Conservation (phyloP, 2,888 invertebrate species). For the Dicranocentrus wangi region DNA sequence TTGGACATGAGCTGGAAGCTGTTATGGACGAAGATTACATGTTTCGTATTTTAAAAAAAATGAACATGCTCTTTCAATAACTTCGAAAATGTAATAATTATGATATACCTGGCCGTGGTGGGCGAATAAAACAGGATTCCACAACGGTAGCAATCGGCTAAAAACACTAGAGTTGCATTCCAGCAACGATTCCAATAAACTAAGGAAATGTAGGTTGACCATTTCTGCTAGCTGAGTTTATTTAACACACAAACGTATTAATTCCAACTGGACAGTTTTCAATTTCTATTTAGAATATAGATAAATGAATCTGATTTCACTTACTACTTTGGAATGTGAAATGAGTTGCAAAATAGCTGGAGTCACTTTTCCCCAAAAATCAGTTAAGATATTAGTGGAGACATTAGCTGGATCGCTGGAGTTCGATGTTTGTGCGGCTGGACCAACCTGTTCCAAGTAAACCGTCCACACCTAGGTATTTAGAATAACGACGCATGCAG, state of each 20-base stretch:
- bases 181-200: conserved; percentile 92
- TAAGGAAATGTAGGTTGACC: conserved; percentile 96
- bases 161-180: conserved; percentile 96
- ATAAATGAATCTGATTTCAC: too few relatives aligned
- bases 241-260: background rate
- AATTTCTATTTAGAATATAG: too few relatives aligned
- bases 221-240: conserved; percentile 90
- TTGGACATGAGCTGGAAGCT: conserved; percentile 92
- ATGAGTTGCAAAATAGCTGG: conserved; percentile 95
- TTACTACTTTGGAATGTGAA: conserved; percentile 90
- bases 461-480: conserved; percentile 98
- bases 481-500: too few relatives aligned
- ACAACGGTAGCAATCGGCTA: conserved; percentile 92
- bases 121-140: conserved; percentile 94
- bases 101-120: conserved; percentile 60
- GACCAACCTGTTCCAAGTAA: conserved; percentile 92
- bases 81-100: too few relatives aligned
- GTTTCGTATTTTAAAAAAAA: background rate
- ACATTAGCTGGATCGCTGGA: conserved; percentile 83
- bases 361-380: conserved; percentile 99
- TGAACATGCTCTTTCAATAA: background rate
- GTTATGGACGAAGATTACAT: too few relatives aligned
- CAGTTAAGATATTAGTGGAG: conserved; percentile 88
- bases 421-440: conserved; percentile 75
- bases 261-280: too few relatives aligned